Percentiles rank a stretch among this genome's conserved stretches.
Evolutionary conservation across 2,797 vertebrate genomes (phyloP).

Genomic region (Poeciliopsis paucimaculata): DNA sequence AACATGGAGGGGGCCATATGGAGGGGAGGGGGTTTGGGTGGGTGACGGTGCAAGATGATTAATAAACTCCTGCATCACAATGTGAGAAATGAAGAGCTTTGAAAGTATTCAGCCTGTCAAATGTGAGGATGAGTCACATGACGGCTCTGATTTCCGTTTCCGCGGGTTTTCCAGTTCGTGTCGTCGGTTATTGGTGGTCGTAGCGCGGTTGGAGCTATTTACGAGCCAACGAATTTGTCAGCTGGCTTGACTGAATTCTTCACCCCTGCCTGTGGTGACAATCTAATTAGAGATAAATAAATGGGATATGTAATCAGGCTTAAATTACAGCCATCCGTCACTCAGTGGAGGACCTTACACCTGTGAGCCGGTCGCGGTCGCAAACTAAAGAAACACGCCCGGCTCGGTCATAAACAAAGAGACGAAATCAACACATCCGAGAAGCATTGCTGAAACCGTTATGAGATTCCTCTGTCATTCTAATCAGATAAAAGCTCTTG

Average conservation of each 20-base stretch:
- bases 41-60: conserved; percentile 38
- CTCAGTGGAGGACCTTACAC: conserved; percentile 34
- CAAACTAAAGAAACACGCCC: conserved; percentile 51
- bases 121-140: not conserved
- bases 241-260: conserved; percentile 19
- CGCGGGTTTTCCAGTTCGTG: not conserved
- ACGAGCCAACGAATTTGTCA: conserved; percentile 23
- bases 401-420: conserved; percentile 44
- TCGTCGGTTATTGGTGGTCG: not conserved
- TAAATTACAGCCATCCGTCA: conserved; percentile 76
- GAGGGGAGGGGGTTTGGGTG: no score
- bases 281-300: conserved; percentile 69
- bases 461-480: conserved; percentile 7
- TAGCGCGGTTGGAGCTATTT: not conserved
- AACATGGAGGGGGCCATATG: not conserved
- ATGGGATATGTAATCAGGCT: conserved; percentile 69
- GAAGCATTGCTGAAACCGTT: not conserved
- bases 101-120: conserved; percentile 3
- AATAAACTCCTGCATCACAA: conserved; percentile 42
- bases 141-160: not conserved
- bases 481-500: conserved; percentile 4
- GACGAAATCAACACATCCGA: conserved; percentile 17
- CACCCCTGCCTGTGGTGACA: conserved; percentile 57
- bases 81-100: conserved; percentile 17
- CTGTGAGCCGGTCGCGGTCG: conserved; percentile 51